Percentiles rank a stretch among this genome's conserved stretches.
Evolutionary conservation across 2,888 invertebrate genomes (phyloP).

Genomic region (Mythimna impura): DNA sequence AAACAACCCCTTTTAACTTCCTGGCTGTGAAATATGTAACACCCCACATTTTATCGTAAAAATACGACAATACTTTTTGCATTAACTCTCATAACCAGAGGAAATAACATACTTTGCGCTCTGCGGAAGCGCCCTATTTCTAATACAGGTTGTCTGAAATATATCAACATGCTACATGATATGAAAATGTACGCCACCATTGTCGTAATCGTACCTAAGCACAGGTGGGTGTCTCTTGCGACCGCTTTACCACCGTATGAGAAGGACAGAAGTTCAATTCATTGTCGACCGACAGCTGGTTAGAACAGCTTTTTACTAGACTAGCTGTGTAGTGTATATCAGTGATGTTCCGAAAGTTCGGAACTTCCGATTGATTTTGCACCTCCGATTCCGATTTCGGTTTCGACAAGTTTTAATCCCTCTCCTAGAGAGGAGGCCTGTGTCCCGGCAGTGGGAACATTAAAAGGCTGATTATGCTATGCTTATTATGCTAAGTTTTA

Average conservation of each 20-base stretch:
- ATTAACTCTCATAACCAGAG: slow-evolving; percentile 42
- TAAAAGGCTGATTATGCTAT: no score
- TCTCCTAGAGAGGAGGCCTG: no score
- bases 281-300: no score
- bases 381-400: no score
- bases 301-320: no score
- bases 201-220: slow-evolving; percentile 49
- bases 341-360: no score
- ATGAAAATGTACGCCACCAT: slow-evolving; percentile 43
- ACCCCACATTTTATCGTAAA: slow-evolving; percentile 19
- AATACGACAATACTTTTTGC: slow-evolving; percentile 31
- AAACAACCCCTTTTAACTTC: background rate
- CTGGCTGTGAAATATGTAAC: background rate
- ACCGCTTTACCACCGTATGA: slow-evolving; percentile 9
- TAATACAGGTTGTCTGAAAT: slow-evolving; percentile 30
- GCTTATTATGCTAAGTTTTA: no score
- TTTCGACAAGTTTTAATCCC: no score
- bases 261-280: slow-evolving; percentile 30
- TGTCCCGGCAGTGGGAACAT: no score
- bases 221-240: slow-evolving; percentile 59
- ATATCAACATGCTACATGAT: slow-evolving; percentile 9
- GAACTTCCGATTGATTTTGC: no score
- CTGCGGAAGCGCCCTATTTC: slow-evolving; percentile 51
- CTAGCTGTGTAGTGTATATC: no score
- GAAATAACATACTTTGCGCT: slow-evolving; percentile 51